Percentiles rank a stretch among this genome's conserved stretches.
phyloP scores from a whole-genome alignment of 2,797 vertebrate species.

The Carcharodon carcharias region DNA sequence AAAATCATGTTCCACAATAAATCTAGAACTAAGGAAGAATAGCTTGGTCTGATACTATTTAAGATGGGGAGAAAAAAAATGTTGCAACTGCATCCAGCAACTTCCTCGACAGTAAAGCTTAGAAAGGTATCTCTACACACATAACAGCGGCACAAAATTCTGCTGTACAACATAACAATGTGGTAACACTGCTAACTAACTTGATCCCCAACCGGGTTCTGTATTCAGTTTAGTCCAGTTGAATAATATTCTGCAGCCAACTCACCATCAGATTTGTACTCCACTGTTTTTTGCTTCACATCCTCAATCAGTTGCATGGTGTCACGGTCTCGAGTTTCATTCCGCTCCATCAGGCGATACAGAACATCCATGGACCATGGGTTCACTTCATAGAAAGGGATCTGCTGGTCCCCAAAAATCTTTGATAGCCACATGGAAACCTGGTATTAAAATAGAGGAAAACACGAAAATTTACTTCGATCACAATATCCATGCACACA shows the following conservation, averaged over 20 bases:
- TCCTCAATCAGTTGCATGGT: conserved; percentile 61
- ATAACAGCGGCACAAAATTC: neutral
- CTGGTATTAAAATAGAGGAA: conserved; percentile 49
- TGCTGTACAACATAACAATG: neutral
- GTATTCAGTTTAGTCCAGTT: neutral
- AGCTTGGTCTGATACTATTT: neutral
- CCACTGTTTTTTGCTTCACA: conserved; percentile 55
- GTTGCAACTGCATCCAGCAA: neutral
- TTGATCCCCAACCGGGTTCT: neutral
- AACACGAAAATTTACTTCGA: neutral
- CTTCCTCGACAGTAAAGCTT: neutral
- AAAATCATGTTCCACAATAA: neutral
- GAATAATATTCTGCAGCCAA: conserved; percentile 27
- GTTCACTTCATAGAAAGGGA: conserved; percentile 68
- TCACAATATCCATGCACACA: neutral
- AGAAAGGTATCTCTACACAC: neutral
- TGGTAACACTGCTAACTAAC: neutral
- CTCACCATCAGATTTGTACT: conserved; percentile 72
- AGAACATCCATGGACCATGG: conserved; percentile 62
- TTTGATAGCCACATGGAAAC: conserved; percentile 67
- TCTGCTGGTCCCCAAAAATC: conserved; percentile 52
- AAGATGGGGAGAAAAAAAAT: neutral
- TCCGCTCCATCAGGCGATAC: conserved; percentile 57
- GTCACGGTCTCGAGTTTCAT: conserved; percentile 59
- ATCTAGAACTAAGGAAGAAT: neutral